phyloP scores from a whole-genome alignment of 2,888 invertebrate species.

The Lithophane leautieri region DNA sequence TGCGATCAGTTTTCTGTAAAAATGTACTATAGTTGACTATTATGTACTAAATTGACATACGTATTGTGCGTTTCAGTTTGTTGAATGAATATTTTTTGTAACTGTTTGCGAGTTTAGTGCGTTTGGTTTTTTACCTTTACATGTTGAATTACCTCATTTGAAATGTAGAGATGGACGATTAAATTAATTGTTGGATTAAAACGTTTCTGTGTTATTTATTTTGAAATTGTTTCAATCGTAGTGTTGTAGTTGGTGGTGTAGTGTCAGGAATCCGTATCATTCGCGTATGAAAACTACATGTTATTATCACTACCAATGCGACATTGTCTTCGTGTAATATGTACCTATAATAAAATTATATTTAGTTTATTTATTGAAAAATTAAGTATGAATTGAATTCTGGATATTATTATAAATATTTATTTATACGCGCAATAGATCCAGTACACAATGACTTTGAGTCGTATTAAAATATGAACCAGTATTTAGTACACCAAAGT shows the following conservation, averaged over 20 bases:
- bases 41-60: neutral
- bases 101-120: neutral
- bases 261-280: neutral
- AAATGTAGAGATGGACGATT: neutral
- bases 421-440: neutral
- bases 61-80: neutral
- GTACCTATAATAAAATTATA: conserved; percentile 10
- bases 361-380: neutral
- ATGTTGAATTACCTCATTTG: neutral
- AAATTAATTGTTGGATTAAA: neutral
- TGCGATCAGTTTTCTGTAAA: neutral
- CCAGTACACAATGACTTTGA: conserved; percentile 8
- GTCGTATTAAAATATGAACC: conserved; percentile 1
- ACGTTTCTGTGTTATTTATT: neutral
- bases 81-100: neutral
- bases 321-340: no score
- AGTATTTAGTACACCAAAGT: conserved; percentile 1
- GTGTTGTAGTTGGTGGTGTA: neutral
- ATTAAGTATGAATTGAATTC: neutral
- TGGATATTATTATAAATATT: neutral
- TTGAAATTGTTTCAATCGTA: neutral
- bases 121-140: neutral
- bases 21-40: neutral
- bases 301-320: neutral
- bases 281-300: neutral